Percentiles rank a stretch among this genome's conserved stretches.
These are phyloP conservation scores for Didymodactylos carnosus DNA, from an alignment of 2,888 invertebrate species.

Conservation along the genomic window DNA sequence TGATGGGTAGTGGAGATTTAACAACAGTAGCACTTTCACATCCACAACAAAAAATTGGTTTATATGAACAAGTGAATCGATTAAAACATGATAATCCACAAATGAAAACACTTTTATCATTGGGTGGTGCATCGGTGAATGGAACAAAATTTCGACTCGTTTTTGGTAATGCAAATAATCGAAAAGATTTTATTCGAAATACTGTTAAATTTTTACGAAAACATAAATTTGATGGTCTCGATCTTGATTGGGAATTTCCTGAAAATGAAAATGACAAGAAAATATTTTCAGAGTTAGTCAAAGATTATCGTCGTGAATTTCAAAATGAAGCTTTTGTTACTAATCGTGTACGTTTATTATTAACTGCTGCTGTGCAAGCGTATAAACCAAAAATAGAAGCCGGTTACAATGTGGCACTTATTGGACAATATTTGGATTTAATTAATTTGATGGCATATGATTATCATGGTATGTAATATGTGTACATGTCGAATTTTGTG, in stretches of 20 bases:
- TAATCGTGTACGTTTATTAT: neutral
- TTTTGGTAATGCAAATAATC: neutral
- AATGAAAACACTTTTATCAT: slow-evolving; percentile 4
- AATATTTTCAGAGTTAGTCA: neutral
- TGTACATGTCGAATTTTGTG: too few relatives aligned
- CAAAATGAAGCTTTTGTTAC: slow-evolving; percentile 7
- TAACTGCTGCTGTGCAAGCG: slow-evolving; percentile 9
- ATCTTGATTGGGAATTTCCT: neutral
- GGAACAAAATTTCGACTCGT: slow-evolving; percentile 5
- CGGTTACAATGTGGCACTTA: neutral
- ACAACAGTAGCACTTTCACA: neutral
- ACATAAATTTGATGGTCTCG: slow-evolving; percentile 10
- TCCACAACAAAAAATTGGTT: slow-evolving; percentile 6
- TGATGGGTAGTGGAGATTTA: neutral
- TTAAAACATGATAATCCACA: slow-evolving; percentile 4
- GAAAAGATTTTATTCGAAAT: slow-evolving; percentile 3
- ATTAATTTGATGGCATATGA: slow-evolving; percentile 12
- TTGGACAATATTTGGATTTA: slow-evolving; percentile 2
- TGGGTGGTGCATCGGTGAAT: slow-evolving; percentile 2
- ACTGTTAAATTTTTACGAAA: slow-evolving; percentile 3
- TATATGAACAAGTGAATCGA: slow-evolving; percentile 5
- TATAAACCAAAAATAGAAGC: slow-evolving; percentile 4
- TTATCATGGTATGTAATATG: slow-evolving; percentile 8
- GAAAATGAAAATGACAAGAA: neutral
- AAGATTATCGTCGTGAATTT: neutral